A percentile compares a stretch with the other conserved stretches of the same genome.
Evolutionary conservation across 64 coral and sea anemone species (phyloP).

Genomic region (Astreopora myriophthalma): DNA sequence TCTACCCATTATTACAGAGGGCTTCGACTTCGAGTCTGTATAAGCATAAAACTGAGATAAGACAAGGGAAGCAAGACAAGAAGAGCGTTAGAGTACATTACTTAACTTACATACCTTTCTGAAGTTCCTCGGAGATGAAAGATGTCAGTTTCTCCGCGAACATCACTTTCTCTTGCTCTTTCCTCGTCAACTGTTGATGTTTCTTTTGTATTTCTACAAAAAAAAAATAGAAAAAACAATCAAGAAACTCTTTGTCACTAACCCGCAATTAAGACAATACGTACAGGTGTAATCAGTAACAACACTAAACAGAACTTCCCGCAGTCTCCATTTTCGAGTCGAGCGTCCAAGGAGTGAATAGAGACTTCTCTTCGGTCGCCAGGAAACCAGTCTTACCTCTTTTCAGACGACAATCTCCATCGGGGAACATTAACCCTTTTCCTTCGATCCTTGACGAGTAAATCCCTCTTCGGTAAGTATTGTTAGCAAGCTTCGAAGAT

Average conservation of each 20-base stretch:
- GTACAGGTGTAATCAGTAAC: background rate
- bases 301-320: too few relatives aligned
- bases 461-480: background rate
- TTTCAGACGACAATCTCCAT: conserved; percentile 5
- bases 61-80: too few relatives aligned
- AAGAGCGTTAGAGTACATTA: too few relatives aligned
- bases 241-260: background rate
- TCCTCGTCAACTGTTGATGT: conserved; percentile 5
- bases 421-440: background rate
- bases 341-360: too few relatives aligned
- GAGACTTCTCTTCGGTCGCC: too few relatives aligned
- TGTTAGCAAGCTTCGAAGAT: background rate
- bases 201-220: conserved; percentile 35
- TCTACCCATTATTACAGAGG: background rate
- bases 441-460: background rate
- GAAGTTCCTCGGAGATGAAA: conserved; percentile 53
- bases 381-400: background rate
- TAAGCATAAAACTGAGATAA: background rate
- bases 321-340: too few relatives aligned
- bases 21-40: background rate
- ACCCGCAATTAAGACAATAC: background rate
- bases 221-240: background rate
- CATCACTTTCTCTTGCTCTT: conserved; percentile 6
- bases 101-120: conserved; percentile 59
- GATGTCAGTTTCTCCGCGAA: conserved; percentile 14